Evolutionary conservation across 2,888 invertebrate species (phyloP), one percentile per base, ranked within the genome.

Genomic region (Noctua fimbriata): DNA sequence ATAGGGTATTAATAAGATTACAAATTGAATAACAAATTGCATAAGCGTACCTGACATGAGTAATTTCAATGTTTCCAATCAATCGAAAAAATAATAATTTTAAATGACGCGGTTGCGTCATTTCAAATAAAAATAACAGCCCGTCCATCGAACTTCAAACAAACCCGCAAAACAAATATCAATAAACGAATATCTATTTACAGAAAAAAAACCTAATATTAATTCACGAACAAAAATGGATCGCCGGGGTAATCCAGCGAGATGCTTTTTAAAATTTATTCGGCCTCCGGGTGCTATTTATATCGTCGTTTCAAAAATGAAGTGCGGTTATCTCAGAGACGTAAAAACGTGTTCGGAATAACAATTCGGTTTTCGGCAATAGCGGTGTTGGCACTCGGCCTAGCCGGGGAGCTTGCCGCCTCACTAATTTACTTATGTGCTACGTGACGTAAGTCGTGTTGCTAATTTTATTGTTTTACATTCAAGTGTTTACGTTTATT

Each of bases 241-340:
- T 90, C 82, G 87, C 72, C 66, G 72, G 83, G 85, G 85, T 91
- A 88, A 88, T 84, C 87, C 86, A 86, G 76, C 89, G 94, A 94
- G 93, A 94, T 93, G 95, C 94, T 95, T 93, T 96, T 95, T 95
- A 94, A 96, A 96, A 96, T 95, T 95, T 96, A 96, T 96, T 94
- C 93, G 93, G 91, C 96, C 96, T 91, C 82, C 85, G 96, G 96
- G 96, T 93, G 94, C 95, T 95, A 95, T 96, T 96, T 96, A 96
- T 95, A 95, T 94, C 93, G 93, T 92, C 94, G 94, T 94, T 95
- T 94, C 95, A 95, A 96, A 96, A 96, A 96, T 96, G 96, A 96
- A 95, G 93, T 93, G 95, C 94, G 96, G 96, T 96, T 96, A 96
- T 96, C 96, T 95, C 90, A 81, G 92, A 94, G 95, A 95, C 94